A percentile compares a stretch with the other conserved stretches of the same genome.
Conservation (phyloP, 2,888 invertebrate genomes). For the Coelogynopora nodosa region DNA sequence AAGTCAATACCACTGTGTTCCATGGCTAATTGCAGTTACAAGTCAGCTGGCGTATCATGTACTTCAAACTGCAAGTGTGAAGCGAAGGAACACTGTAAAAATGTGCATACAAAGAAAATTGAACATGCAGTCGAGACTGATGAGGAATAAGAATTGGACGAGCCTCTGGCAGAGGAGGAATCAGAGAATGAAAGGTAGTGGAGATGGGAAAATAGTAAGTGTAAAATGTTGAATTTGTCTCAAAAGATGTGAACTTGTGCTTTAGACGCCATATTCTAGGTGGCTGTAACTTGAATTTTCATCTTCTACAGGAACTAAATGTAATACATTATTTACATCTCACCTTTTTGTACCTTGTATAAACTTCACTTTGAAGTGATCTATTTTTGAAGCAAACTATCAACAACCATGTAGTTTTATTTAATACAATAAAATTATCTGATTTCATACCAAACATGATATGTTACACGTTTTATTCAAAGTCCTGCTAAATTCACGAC, state of each 20-base stretch:
- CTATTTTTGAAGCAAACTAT: not conserved
- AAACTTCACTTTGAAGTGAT: not conserved
- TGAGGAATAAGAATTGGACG: constrained; percentile 10
- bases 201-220: constrained; percentile 7
- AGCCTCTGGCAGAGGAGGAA: not conserved
- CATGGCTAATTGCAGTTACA: constrained; percentile 4
- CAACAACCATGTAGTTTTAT: constrained; percentile 3
- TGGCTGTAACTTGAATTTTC: constrained; percentile 1
- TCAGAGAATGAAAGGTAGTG: not conserved
- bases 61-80: constrained; percentile 23
- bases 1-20: constrained; percentile 1
- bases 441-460: constrained; percentile 28
- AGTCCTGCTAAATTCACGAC: not conserved
- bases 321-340: constrained; percentile 23
- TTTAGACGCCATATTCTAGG: constrained; percentile 23
- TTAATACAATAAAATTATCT: constrained; percentile 2
- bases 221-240: constrained; percentile 25
- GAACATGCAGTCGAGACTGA: not conserved
- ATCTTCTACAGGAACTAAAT: not conserved
- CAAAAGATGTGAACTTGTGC: constrained; percentile 4
- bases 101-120: constrained; percentile 13
- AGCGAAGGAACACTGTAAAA: not conserved
- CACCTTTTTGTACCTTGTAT: not conserved
- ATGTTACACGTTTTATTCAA: constrained; percentile 22
- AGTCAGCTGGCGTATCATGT: constrained; percentile 14